Evolutionary conservation across 2,797 vertebrate species (phyloP).

Genomic region (Notolepis coatsorum): DNA sequence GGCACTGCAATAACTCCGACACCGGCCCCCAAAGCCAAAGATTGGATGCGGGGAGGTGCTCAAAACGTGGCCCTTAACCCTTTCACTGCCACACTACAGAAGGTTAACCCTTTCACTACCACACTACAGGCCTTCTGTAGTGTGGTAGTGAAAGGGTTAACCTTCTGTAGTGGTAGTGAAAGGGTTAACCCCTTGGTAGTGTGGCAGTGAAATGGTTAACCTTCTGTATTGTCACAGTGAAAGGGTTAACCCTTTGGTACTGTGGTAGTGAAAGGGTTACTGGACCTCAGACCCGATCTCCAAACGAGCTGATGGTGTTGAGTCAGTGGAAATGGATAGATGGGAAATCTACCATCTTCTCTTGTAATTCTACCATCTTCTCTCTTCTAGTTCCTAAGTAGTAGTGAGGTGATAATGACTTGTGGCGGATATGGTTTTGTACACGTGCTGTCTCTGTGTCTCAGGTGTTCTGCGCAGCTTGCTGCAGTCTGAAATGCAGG

Average conservation of each 20-base stretch:
- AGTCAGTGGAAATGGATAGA: constrained; percentile 41
- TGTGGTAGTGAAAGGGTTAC: no score
- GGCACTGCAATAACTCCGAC: constrained; percentile 59
- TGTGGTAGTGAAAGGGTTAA: no score
- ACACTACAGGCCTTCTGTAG: no score
- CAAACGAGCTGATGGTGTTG: constrained; percentile 19
- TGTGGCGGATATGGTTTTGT: constrained; percentile 31
- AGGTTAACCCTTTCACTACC: no score
- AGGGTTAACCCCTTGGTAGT: no score
- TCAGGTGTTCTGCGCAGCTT: constrained; percentile 95
- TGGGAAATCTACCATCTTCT: constrained; percentile 15
- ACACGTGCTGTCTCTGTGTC: constrained; percentile 30
- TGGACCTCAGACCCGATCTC: constrained; percentile 10
- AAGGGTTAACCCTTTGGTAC: no score
- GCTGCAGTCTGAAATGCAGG: constrained; percentile 94
- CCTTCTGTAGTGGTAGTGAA: no score
- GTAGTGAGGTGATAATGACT: constrained; percentile 38
- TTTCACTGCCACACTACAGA: no score
- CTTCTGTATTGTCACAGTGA: no score
- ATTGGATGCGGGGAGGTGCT: constrained; percentile 38
- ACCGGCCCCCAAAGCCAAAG: constrained; percentile 41
- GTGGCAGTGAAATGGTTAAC: no score
- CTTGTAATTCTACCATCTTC: constrained; percentile 15
- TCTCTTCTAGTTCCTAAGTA: constrained; percentile 28
- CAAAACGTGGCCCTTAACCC: background rate